Base-by-base conservation (phyloP, 1,140 invertebrate genomes). In the Drosophila lowei region DNA sequence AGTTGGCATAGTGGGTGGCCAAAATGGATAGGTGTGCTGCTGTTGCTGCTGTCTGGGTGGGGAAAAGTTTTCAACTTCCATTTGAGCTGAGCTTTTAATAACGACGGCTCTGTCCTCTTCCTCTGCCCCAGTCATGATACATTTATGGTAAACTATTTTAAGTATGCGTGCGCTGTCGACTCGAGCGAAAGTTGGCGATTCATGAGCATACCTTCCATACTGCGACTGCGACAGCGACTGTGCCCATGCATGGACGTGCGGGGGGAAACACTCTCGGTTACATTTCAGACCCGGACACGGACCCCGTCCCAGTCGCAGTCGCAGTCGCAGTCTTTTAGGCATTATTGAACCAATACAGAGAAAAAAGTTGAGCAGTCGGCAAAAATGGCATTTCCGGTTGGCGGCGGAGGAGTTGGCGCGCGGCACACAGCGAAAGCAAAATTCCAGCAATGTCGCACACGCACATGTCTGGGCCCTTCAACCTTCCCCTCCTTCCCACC, bases 371-470 rank as follows among this genome's bases (percentile, higher is more conserved):
- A 63, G 67, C 68, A 62, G 47, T 28, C 48, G 56, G 63, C 63
- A 46, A 85, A 84, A 79, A 84, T 88, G 62, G 66, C 70, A 81
- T 86, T 86, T 86, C 81, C 81, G 77, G 81, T 85, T 63, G 41
- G 46, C 38, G 55, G 11, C 52, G 68, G 48, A 43, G 55, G 11
- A 60, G 68, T 62, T 72, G 49, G 57, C 77, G 16, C 1, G 1
- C 1, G 21, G 21, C 21, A 21, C 21, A 2, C 21, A 2, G 4
- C 38, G 68, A 43, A 68, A 57, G 68, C 65, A 53, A 77, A 86
- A 81, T 74, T 86, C 68, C 73, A 81, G 55, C 62, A 77, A 54
- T 81, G 83, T 81, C 77, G 70, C 79, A 59, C 63, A 50, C 49
- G 38, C 57, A 42, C 16, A 23, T 18, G 16, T 7, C 16, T 18